Conservation (phyloP, 1,140 invertebrate genomes). For the Gerris buenoi region DNA sequence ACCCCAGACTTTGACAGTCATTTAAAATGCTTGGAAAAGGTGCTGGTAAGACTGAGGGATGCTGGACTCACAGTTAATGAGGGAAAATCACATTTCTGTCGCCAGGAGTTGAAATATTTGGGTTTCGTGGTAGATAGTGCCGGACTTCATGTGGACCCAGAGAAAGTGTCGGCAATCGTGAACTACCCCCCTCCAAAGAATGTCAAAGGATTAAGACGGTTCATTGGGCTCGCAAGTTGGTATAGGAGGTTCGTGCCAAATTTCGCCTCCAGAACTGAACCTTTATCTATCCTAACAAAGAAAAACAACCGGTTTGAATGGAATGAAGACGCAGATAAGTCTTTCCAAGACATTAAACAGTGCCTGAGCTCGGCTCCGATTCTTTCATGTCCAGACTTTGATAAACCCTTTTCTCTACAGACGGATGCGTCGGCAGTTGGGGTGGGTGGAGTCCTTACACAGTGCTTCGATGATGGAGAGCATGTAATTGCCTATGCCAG, state of each 20-base stretch:
- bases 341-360: conserved; percentile 20
- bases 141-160: conserved; percentile 27
- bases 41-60: conserved; percentile 17
- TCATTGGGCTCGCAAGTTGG: conserved; percentile 25
- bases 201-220: conserved; percentile 12
- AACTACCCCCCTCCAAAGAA: conserved; percentile 22
- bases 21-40: conserved; percentile 16
- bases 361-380: conserved; percentile 17
- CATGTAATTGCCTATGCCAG: conserved; percentile 28
- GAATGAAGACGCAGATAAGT: conserved; percentile 2
- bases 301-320: conserved; percentile 20
- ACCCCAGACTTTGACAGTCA: conserved; percentile 21
- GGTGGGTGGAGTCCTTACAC: conserved; percentile 24
- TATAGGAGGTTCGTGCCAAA: conserved; percentile 27
- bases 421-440: conserved; percentile 25
- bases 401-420: conserved; percentile 22
- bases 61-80: conserved; percentile 24
- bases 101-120: conserved; percentile 25
- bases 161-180: conserved; percentile 24
- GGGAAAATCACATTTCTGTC: conserved; percentile 27
- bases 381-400: conserved; percentile 20
- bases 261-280: conserved; percentile 24
- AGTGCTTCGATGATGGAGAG: conserved; percentile 16
- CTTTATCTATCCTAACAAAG: conserved; percentile 23
- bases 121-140: conserved; percentile 24